Percentiles rank a stretch among this genome's conserved stretches.
phyloP scores from a whole-genome alignment of 2,113 vertebrate genomes.

The Thryonomys swinderianus region DNA sequence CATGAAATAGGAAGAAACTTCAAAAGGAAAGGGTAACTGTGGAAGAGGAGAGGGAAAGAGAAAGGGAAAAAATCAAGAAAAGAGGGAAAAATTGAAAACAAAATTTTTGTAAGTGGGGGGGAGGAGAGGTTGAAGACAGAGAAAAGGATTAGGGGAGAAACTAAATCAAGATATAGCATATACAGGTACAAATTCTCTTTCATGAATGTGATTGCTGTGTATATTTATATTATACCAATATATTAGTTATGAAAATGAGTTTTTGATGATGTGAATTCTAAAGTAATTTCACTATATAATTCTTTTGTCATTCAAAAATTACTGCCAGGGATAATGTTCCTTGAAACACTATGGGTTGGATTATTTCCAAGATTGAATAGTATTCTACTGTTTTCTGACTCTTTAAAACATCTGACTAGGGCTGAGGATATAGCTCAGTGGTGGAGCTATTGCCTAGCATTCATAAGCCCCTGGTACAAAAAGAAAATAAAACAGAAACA shows the following conservation, averaged over 20 bases:
- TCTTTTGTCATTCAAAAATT: neutral
- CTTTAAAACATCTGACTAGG: neutral
- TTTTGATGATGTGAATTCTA: neutral
- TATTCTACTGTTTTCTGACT: neutral
- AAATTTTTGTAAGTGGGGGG: too few species aligned
- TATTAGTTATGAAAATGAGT: neutral
- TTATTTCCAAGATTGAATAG: neutral
- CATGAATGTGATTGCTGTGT: too few species aligned
- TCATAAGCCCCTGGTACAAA: neutral
- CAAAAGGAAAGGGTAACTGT: too few species aligned
- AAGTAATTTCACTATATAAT: neutral
- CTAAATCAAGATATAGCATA: too few species aligned
- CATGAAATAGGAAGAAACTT: too few species aligned
- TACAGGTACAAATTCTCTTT: too few species aligned
- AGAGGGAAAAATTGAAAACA: too few species aligned
- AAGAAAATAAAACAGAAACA: neutral
- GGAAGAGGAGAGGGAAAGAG: too few species aligned
- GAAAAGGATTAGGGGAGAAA: too few species aligned
- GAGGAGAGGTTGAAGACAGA: too few species aligned
- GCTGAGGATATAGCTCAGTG: neutral
- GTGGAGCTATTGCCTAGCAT: neutral
- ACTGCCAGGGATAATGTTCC: neutral
- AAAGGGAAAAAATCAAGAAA: too few species aligned
- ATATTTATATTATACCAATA: too few species aligned
- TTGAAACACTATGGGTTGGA: neutral